A percentile compares a stretch with the other conserved stretches of the same genome.
These are phyloP conservation scores for Hypomecis atomaria DNA, from an alignment of 2,888 invertebrate species.

Conservation along the genomic window DNA sequence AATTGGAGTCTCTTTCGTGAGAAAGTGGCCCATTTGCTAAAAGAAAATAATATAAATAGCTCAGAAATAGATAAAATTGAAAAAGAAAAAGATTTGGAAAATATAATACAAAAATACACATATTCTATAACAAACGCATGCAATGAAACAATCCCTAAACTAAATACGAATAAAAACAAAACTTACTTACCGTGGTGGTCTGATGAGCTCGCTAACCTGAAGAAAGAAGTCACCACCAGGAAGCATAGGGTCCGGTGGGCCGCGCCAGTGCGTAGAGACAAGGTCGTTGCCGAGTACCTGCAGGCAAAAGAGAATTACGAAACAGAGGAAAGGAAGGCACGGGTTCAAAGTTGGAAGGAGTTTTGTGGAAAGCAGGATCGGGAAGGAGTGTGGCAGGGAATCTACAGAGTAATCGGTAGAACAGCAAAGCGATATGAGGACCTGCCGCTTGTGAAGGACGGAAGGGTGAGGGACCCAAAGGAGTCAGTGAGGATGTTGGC, in stretches of 20 bases:
- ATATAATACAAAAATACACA: too few relatives aligned
- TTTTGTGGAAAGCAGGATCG: slow-evolving; percentile 32
- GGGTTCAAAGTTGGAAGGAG: slow-evolving; percentile 37
- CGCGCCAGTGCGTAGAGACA: slow-evolving; percentile 26
- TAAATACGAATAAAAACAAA: too few relatives aligned
- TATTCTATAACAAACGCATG: too few relatives aligned
- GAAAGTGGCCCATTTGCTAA: too few relatives aligned
- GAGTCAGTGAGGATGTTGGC: slow-evolving; percentile 21
- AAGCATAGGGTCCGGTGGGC: slow-evolving; percentile 37
- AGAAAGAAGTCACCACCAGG: slow-evolving; percentile 26
- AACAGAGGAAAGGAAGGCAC: slow-evolving; percentile 19
- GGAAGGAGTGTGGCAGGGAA: slow-evolving; percentile 30
- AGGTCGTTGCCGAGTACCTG: slow-evolving; percentile 36
- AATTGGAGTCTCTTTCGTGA: too few relatives aligned
- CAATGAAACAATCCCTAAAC: too few relatives aligned
- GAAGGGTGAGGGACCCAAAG: background rate
- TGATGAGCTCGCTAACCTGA: slow-evolving; percentile 32
- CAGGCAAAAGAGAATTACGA: slow-evolving; percentile 36
- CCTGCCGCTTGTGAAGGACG: background rate
- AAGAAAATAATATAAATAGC: too few relatives aligned
- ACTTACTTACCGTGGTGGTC: too few relatives aligned
- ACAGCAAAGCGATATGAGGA: slow-evolving; percentile 20
- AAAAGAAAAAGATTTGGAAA: too few relatives aligned
- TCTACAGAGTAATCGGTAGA: slow-evolving; percentile 24
- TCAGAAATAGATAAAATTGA: too few relatives aligned